phyloP scores from a whole-genome alignment of 2,113 vertebrate genomes.

The Entomyzon cyanotis region DNA sequence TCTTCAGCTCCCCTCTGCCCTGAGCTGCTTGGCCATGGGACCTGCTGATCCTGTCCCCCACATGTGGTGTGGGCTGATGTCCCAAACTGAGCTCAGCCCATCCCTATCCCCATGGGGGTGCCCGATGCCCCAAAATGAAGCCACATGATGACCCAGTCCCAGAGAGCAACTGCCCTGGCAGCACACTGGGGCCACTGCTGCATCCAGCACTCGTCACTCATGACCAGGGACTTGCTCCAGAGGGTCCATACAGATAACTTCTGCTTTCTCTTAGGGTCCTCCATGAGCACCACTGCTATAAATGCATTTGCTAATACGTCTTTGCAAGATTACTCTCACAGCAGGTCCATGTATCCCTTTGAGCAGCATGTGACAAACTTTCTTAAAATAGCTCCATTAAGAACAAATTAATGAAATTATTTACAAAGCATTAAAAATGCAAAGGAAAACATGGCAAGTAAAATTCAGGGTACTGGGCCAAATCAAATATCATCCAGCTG shows the following conservation, averaged over 20 bases:
- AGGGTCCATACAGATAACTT: not conserved
- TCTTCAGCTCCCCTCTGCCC: not conserved
- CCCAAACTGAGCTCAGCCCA: not conserved
- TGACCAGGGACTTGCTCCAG: not conserved
- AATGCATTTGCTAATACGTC: not conserved
- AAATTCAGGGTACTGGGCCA: not conserved
- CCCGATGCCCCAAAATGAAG: not conserved
- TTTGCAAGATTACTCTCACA: not conserved
- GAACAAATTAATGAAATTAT: not conserved
- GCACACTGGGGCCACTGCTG: not conserved
- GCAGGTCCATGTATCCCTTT: not conserved
- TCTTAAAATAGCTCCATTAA: not conserved
- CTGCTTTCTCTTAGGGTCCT: not conserved
- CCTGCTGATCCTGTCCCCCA: not conserved
- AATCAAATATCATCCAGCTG: not conserved
- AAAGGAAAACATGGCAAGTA: not conserved
- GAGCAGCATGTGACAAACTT: not conserved
- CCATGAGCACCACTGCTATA: not conserved
- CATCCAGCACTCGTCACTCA: not conserved
- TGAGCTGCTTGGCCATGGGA: not conserved
- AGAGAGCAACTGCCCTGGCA: not conserved
- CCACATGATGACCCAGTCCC: rapidly evolving
- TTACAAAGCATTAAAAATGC: not conserved
- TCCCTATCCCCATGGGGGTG: not conserved
- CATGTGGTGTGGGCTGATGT: rapidly evolving